Percentiles rank a stretch among this genome's conserved stretches.
Conservation (phyloP, 1,140 invertebrate species). For the Bombus ignitus region DNA sequence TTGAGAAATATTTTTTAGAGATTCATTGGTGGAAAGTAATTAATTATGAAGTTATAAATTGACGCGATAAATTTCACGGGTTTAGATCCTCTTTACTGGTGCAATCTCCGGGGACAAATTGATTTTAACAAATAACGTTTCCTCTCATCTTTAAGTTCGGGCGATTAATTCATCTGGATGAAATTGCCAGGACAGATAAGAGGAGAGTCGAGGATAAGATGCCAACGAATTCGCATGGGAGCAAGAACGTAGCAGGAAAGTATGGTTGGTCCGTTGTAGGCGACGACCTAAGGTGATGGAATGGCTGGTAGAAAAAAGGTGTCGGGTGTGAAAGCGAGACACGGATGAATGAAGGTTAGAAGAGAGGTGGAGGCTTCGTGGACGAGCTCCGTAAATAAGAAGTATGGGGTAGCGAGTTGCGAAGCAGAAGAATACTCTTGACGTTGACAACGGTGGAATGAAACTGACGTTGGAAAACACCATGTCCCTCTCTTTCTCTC, state of each 20-base stretch:
- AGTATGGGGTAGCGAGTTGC: slow-evolving; percentile 49
- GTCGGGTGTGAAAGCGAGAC: slow-evolving; percentile 46
- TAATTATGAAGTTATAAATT: background rate
- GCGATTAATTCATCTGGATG: slow-evolving; percentile 28
- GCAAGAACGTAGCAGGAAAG: slow-evolving; percentile 17
- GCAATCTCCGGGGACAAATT: background rate
- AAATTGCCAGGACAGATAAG: slow-evolving; percentile 6
- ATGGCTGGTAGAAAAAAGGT: slow-evolving; percentile 40
- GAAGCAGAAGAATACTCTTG: slow-evolving; percentile 61
- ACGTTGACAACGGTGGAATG: slow-evolving; percentile 59
- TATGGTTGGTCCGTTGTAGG: slow-evolving; percentile 14
- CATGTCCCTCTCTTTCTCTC: slow-evolving; percentile 13
- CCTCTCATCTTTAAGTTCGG: background rate
- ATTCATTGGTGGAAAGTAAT: background rate
- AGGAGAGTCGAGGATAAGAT: slow-evolving; percentile 19
- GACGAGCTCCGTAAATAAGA: slow-evolving; percentile 49
- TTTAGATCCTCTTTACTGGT: background rate
- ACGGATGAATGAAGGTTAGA: slow-evolving; percentile 56
- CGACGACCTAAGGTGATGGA: slow-evolving; percentile 32
- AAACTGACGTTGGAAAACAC: slow-evolving; percentile 50
- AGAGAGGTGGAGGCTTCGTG: slow-evolving; percentile 4
- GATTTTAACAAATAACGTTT: background rate
- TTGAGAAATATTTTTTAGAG: background rate
- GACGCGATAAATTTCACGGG: background rate
- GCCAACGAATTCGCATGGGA: slow-evolving; percentile 38